Conservation (phyloP, 1,140 invertebrate species). For the Heterodera carotae region DNA sequence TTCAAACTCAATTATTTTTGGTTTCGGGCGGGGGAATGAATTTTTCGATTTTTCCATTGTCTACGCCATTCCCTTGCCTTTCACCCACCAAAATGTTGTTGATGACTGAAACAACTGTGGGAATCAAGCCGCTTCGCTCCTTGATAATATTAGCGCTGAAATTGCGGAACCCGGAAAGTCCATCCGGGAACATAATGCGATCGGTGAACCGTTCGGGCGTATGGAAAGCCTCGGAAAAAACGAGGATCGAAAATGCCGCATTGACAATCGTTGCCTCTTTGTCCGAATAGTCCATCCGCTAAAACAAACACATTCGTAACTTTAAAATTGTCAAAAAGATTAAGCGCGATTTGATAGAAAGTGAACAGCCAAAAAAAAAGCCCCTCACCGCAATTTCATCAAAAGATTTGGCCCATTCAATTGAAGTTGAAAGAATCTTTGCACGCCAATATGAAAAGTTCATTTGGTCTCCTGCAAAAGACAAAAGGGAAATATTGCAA, state of each 20-base stretch:
- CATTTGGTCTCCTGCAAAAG: slow-evolving; percentile 46
- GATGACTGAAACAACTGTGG: slow-evolving; percentile 64
- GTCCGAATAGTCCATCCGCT: slow-evolving; percentile 46
- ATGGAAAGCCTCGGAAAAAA: slow-evolving; percentile 64
- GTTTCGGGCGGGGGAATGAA: too few relatives aligned
- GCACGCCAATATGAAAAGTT: slow-evolving; percentile 64
- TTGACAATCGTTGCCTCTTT: slow-evolving; percentile 58
- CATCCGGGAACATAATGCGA: slow-evolving; percentile 57
- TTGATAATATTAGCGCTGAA: slow-evolving; percentile 60
- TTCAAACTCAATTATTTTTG: too few relatives aligned
- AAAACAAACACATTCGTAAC: slow-evolving; percentile 35
- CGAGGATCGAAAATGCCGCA: slow-evolving; percentile 58
- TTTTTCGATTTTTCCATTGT: too few relatives aligned
- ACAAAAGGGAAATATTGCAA: background rate
- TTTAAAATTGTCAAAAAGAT: slow-evolving; percentile 22
- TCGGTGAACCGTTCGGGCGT: slow-evolving; percentile 62
- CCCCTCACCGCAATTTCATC: slow-evolving; percentile 43
- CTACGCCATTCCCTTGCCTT: too few relatives aligned
- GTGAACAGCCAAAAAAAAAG: slow-evolving; percentile 20
- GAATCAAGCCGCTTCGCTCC: slow-evolving; percentile 58
- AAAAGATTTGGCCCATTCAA: slow-evolving; percentile 63
- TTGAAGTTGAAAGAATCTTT: slow-evolving; percentile 59
- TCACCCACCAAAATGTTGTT: slow-evolving; percentile 60
- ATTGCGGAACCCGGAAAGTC: slow-evolving; percentile 57
- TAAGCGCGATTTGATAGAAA: background rate